Evolutionary conservation across 2,113 vertebrate genomes (phyloP), one percentile per base, ranked within the genome.

Genomic region (Xiphophorus hellerii): DNA sequence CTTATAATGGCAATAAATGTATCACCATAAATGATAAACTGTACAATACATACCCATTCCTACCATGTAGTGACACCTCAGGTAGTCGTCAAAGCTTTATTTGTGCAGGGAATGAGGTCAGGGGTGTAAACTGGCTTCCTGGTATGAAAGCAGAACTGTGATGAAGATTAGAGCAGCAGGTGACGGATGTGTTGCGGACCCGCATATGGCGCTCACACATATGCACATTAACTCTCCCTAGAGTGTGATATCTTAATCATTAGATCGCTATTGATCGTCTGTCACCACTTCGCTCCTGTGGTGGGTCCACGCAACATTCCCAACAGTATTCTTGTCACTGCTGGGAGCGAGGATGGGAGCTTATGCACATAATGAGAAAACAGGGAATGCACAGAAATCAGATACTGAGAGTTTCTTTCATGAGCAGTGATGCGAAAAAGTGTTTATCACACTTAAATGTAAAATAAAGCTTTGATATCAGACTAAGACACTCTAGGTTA

Each of bases 221-320:
- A 78, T 27, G 62, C 54, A 72, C 73, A 72, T 69, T 4, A 69
- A 68, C 64, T 79, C 74, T 80, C 78, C 62, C 63, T 6, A 58
- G 77, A 84, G 81, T 82, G 77, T 69, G 82, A 86, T 83, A 79
- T 85, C 74, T 48, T 77, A 79, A 88, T 91, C 85, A 87, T 81
- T 83, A 78, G 30, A 77, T 80, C 44, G 84, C 71, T 73, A 91
- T 90, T 82, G 88, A 90, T 89, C n/a, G 6, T 66, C 76, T 86
- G 84, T 87, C 80, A 82, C 83, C 72, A 77, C 85, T 85, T 68
- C 80, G 60, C 69, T 85, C 62, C 69, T 76, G 61, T 60, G 75
- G 66, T 79, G 81, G 73, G 66, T 76, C 79, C 67, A 33, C 76
- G 81, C 73, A 89, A 73, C 74, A 62, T 66, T 66, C 66, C n/a